Conservation (phyloP, 2,888 invertebrate species). For the Thymelicus lineola region DNA sequence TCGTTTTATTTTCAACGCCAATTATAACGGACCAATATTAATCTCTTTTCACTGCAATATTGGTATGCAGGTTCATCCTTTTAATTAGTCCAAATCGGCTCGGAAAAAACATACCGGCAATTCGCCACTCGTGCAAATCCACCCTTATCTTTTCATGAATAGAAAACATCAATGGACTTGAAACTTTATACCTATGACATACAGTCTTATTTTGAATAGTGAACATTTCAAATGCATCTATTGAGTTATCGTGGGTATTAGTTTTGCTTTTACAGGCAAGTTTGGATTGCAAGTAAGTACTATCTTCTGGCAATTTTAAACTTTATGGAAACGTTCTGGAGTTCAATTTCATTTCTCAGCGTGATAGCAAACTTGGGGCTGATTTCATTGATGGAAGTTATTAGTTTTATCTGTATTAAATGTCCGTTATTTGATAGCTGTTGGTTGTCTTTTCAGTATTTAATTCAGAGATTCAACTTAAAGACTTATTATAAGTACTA, state of each 20-base stretch:
- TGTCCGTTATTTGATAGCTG: slow-evolving; percentile 43
- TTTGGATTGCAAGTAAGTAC: not conserved
- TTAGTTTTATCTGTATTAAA: slow-evolving; percentile 44
- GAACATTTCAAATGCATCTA: slow-evolving; percentile 13
- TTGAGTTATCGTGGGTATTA: slow-evolving; percentile 39
- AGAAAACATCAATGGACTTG: not conserved
- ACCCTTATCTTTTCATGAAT: slow-evolving; percentile 35
- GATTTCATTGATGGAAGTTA: slow-evolving; percentile 42
- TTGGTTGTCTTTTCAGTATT: slow-evolving; percentile 21
- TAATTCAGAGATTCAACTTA: slow-evolving; percentile 16
- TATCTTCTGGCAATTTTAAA: not conserved
- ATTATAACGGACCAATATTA: slow-evolving; percentile 20
- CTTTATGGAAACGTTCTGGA: not conserved
- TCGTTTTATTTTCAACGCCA: slow-evolving; percentile 16
- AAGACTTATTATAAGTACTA: too few species aligned
- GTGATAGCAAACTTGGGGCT: not conserved
- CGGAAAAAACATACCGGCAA: slow-evolving; percentile 27
- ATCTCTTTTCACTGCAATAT: slow-evolving; percentile 33
- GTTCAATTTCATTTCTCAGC: not conserved
- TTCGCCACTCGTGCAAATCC: slow-evolving; percentile 17
- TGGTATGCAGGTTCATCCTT: slow-evolving; percentile 34
- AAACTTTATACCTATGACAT: not conserved
- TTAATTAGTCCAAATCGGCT: slow-evolving; percentile 43
- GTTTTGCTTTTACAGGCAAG: slow-evolving; percentile 36
- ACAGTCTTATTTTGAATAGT: not conserved